phyloP scores from a whole-genome alignment of 2,797 vertebrate species.

The Paramormyrops hopkinsi region DNA sequence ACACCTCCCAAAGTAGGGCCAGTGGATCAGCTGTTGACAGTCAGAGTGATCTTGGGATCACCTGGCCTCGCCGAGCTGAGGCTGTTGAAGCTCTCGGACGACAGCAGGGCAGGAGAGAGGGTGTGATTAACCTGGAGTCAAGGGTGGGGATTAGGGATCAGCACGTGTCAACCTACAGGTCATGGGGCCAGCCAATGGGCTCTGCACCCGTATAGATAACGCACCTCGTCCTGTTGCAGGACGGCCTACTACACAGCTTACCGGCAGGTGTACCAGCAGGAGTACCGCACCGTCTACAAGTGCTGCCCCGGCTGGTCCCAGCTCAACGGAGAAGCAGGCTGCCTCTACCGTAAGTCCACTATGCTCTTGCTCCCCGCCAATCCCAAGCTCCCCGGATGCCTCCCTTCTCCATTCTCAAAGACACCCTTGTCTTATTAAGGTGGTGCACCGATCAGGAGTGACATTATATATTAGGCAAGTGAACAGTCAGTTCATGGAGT shows the following conservation, averaged over 20 bases:
- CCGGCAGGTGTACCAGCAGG: slow-evolving; percentile 72
- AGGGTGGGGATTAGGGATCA: neutral
- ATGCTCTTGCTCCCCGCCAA: neutral
- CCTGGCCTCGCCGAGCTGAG: neutral
- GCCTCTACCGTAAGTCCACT: slow-evolving; percentile 77
- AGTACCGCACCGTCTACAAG: slow-evolving; percentile 63
- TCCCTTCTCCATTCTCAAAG: neutral
- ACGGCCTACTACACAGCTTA: slow-evolving; percentile 73
- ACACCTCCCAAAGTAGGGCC: neutral
- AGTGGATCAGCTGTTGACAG: neutral
- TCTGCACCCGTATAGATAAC: neutral
- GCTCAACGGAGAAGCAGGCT: slow-evolving; percentile 69
- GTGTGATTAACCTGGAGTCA: neutral
- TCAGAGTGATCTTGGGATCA: neutral
- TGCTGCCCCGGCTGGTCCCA: slow-evolving; percentile 87
- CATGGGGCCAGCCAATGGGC: too few relatives aligned
- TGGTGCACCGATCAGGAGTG: neutral
- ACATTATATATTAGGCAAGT: neutral
- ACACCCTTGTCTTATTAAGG: neutral
- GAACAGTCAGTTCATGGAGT: neutral
- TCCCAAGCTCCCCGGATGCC: neutral
- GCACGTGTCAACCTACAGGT: neutral
- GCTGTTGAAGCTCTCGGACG: neutral
- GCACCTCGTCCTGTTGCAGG: slow-evolving; percentile 54
- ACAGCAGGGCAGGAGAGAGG: neutral